phyloP scores from a whole-genome alignment of 1,140 invertebrate genomes.

The Zophobas atratus region DNA sequence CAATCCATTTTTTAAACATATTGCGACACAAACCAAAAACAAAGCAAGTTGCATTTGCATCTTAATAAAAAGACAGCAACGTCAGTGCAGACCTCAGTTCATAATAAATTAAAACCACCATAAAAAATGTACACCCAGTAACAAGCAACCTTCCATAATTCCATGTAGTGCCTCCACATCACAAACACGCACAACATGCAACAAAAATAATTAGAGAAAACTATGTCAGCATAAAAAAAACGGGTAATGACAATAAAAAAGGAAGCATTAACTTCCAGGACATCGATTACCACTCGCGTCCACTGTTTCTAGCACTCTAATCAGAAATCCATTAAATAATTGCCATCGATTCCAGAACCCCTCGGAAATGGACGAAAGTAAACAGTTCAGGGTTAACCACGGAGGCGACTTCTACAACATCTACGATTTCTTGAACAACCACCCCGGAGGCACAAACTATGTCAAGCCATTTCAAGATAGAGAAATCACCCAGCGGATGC shows the following conservation, averaged over 20 bases:
- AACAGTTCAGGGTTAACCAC: slow-evolving; percentile 68
- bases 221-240: neutral
- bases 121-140: too few relatives aligned
- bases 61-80: too few relatives aligned
- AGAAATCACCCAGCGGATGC: slow-evolving; percentile 71
- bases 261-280: neutral
- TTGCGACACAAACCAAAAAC: too few relatives aligned
- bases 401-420: slow-evolving; percentile 72
- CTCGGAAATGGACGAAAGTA: slow-evolving; percentile 57
- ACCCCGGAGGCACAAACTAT: slow-evolving; percentile 76
- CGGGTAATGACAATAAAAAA: neutral
- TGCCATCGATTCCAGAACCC: slow-evolving; percentile 18
- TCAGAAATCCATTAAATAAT: slow-evolving; percentile 24
- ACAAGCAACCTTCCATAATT: too few relatives aligned
- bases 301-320: neutral
- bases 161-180: too few relatives aligned
- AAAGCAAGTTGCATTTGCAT: too few relatives aligned
- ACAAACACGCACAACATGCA: too few relatives aligned
- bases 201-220: too few relatives aligned
- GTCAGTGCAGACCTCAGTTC: too few relatives aligned
- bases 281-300: neutral
- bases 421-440: slow-evolving; percentile 72
- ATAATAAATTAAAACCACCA: too few relatives aligned
- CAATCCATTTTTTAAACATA: too few relatives aligned
- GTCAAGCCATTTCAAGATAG: slow-evolving; percentile 70